A percentile compares a stretch with the other conserved stretches of the same genome.
These are phyloP conservation scores for Psettodes erumei DNA, from an alignment of 2,113 vertebrate genomes.

Conservation along the genomic window DNA sequence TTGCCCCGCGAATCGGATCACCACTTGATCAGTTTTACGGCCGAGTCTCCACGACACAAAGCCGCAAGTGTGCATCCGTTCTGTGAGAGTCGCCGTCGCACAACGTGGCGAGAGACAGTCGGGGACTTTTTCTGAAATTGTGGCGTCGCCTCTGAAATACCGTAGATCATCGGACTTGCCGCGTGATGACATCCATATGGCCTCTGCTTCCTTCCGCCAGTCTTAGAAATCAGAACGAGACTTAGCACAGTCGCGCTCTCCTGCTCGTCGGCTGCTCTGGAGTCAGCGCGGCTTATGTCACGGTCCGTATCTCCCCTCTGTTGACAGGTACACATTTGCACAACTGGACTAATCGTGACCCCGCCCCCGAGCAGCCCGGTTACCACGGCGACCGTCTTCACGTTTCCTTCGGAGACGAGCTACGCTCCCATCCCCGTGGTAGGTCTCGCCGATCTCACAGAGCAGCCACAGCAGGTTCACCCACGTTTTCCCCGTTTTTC, in stretches of 20 bases:
- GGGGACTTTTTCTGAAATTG: conserved; percentile 4
- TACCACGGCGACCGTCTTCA: conserved; percentile 93
- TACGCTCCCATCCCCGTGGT: conserved; percentile 87
- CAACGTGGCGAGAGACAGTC: conserved; percentile 41
- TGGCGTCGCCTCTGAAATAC: neutral
- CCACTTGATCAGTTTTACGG: neutral
- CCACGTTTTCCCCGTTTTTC: too few relatives aligned
- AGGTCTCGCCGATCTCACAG: too few relatives aligned
- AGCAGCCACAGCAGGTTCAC: too few relatives aligned
- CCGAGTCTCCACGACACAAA: conserved; percentile 12
- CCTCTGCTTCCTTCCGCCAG: neutral
- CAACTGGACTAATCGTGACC: conserved; percentile 95
- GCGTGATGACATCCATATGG: neutral
- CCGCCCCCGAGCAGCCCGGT: conserved; percentile 97
- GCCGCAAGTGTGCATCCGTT: conserved; percentile 15
- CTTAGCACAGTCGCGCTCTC: neutral
- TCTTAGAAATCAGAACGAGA: neutral
- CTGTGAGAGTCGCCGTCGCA: conserved; percentile 35
- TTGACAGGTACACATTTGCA: conserved; percentile 96
- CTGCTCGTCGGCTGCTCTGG: neutral
- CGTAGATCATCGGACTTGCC: neutral
- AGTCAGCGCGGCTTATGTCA: conserved; percentile 27
- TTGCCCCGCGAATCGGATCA: conserved; percentile 23
- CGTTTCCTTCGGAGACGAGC: conserved; percentile 91
- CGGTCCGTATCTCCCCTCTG: conserved; percentile 22